A percentile compares a stretch with the other conserved stretches of the same genome.
Evolutionary conservation across 2,113 vertebrate species (phyloP).

Genomic region (Ploceus nigricollis): DNA sequence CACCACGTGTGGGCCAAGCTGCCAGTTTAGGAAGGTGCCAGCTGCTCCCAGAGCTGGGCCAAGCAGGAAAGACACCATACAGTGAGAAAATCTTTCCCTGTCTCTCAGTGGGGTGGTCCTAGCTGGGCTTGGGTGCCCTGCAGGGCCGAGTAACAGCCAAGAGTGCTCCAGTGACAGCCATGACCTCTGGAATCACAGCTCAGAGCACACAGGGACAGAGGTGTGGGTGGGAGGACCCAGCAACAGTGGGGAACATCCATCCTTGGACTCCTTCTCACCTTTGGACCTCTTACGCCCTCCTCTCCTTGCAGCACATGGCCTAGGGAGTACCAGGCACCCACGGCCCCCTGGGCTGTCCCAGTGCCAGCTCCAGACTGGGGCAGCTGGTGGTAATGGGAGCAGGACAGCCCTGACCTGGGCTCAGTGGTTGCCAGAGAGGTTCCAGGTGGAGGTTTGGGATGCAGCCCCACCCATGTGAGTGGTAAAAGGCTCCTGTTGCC

Average conservation of each 20-base stretch:
- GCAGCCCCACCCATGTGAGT: neutral
- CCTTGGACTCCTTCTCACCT: neutral
- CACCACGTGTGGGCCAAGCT: accelerated
- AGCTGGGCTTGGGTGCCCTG: neutral
- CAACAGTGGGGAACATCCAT: accelerated
- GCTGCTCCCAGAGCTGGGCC: neutral
- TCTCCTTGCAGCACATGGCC: neutral
- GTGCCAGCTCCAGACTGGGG: neutral
- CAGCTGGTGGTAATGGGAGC: neutral
- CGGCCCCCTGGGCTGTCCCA: accelerated
- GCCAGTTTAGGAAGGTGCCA: neutral
- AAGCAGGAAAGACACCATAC: neutral
- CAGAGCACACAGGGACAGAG: neutral
- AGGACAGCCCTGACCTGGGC: neutral
- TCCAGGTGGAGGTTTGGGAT: neutral
- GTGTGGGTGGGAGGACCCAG: neutral
- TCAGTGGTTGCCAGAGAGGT: neutral
- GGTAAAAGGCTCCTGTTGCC: neutral
- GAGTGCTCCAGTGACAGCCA: neutral
- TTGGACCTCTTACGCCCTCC: neutral
- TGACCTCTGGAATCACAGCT: neutral
- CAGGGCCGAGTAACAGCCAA: neutral
- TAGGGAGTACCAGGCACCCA: neutral
- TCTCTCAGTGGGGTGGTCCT: neutral
- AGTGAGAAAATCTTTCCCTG: neutral